A percentile compares a stretch with the other conserved stretches of the same genome.
Evolutionary conservation across 2,113 vertebrate species (phyloP).

Genomic region (Bufo bufo): DNA sequence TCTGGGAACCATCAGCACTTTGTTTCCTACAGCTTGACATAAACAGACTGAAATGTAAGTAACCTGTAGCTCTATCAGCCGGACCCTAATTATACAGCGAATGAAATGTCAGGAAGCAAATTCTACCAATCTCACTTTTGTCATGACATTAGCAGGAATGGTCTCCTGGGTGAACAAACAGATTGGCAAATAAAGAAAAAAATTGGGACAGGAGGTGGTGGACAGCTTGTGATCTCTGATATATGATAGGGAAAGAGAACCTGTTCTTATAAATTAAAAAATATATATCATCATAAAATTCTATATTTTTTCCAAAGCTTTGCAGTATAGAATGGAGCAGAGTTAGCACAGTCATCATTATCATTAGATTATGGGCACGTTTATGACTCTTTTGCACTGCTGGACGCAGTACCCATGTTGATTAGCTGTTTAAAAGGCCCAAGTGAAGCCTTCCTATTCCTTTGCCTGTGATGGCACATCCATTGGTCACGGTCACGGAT

Average conservation of each 20-base stretch:
- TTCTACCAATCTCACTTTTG: not conserved
- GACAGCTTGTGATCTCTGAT: not conserved
- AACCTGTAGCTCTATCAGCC: slow-evolving; percentile 5
- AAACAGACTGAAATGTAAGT: slow-evolving; percentile 12
- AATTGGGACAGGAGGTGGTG: not conserved
- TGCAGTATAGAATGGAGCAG: not conserved
- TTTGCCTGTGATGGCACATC: too few relatives aligned
- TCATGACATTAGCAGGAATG: not conserved
- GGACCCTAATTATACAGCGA: not conserved
- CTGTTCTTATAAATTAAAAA: not conserved
- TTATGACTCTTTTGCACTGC: too few relatives aligned
- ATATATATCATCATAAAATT: not conserved
- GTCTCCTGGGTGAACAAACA: not conserved
- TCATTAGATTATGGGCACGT: too few relatives aligned
- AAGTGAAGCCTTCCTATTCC: too few relatives aligned
- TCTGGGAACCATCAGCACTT: slow-evolving; percentile 7
- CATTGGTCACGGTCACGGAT: too few relatives aligned
- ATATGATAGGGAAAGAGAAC: not conserved
- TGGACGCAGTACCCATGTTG: too few relatives aligned
- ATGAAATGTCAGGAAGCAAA: slow-evolving; percentile 5
- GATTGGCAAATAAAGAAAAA: not conserved
- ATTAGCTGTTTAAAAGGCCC: too few relatives aligned
- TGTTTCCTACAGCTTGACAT: not conserved
- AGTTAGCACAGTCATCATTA: not conserved
- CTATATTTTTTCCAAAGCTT: not conserved